Percentiles rank a stretch among this genome's conserved stretches.
These are phyloP conservation scores for Eriocheir sinensis DNA, from an alignment of 1,140 invertebrate species.

Conservation along the genomic window DNA sequence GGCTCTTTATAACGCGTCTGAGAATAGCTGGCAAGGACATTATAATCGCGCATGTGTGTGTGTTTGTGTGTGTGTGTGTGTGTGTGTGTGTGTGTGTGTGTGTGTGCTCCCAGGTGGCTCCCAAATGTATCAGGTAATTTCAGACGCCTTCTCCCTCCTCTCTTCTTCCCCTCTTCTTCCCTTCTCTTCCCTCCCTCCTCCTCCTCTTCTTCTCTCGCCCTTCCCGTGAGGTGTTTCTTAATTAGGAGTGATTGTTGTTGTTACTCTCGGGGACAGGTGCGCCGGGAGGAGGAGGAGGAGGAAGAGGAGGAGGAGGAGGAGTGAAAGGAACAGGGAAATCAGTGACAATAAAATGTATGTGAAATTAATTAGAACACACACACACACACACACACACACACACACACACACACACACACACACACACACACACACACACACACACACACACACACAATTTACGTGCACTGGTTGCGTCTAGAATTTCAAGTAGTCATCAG, in stretches of 20 bases:
- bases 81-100: slow-evolving; percentile 54
- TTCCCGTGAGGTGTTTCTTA: neutral
- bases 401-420: slow-evolving; percentile 21
- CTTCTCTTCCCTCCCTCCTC: too few species aligned
- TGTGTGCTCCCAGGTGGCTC: neutral
- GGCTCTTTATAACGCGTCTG: neutral
- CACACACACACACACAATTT: neutral
- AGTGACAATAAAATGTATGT: too few species aligned
- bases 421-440: neutral
- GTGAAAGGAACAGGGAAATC: too few species aligned
- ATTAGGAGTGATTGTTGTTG: slow-evolving; percentile 17
- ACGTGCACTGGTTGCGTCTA: too few species aligned
- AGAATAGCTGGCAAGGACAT: too few species aligned
- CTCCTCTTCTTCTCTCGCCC: neutral
- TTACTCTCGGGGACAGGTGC: neutral
- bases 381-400: slow-evolving; percentile 2
- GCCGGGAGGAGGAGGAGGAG: too few species aligned
- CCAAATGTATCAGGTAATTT: neutral
- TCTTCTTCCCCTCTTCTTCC: too few species aligned
- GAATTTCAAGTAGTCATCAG: too few species aligned
- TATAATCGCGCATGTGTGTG: neutral
- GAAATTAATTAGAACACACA: neutral
- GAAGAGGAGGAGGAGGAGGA: too few species aligned
- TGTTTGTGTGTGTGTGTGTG: slow-evolving; percentile 29
- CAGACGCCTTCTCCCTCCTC: neutral